Evolutionary conservation across 2,113 vertebrate genomes (phyloP).

Genomic region (Talpa occidentalis): DNA sequence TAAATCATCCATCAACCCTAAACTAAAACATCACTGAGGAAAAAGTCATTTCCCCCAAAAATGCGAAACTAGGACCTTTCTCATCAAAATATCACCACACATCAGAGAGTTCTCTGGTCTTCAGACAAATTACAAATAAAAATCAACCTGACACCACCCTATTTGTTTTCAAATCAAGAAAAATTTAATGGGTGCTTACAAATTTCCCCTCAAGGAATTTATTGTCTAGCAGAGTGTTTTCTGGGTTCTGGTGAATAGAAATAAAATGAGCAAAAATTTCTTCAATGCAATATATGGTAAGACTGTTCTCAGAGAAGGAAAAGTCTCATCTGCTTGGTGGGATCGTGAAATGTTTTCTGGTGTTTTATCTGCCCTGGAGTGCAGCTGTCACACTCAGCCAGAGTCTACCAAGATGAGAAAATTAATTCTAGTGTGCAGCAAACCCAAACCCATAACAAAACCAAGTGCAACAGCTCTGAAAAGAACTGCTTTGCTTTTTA

Average conservation of each 20-base stretch:
- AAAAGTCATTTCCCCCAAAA: constrained; percentile 71
- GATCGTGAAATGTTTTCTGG: neutral
- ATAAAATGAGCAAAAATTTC: neutral
- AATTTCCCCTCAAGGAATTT: neutral
- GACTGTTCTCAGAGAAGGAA: neutral
- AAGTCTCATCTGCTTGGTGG: neutral
- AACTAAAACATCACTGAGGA: neutral
- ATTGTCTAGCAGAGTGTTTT: neutral
- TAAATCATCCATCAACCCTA: constrained; percentile 60
- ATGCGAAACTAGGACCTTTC: constrained; percentile 20
- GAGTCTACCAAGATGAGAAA: neutral
- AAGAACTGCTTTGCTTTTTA: constrained; percentile 18
- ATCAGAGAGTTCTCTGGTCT: constrained; percentile 10
- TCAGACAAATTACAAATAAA: constrained; percentile 24
- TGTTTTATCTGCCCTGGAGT: neutral
- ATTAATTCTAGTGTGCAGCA: neutral
- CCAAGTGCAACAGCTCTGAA: neutral
- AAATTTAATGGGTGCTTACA: neutral
- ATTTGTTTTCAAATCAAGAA: constrained; percentile 3
- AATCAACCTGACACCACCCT: neutral
- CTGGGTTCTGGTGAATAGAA: neutral
- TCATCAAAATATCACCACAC: constrained; percentile 50
- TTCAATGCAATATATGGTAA: neutral
- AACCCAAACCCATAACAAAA: neutral
- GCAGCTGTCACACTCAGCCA: neutral